Evolutionary conservation across 2,797 vertebrate genomes (phyloP).

Genomic region (Hapalemur alaotrensis): DNA sequence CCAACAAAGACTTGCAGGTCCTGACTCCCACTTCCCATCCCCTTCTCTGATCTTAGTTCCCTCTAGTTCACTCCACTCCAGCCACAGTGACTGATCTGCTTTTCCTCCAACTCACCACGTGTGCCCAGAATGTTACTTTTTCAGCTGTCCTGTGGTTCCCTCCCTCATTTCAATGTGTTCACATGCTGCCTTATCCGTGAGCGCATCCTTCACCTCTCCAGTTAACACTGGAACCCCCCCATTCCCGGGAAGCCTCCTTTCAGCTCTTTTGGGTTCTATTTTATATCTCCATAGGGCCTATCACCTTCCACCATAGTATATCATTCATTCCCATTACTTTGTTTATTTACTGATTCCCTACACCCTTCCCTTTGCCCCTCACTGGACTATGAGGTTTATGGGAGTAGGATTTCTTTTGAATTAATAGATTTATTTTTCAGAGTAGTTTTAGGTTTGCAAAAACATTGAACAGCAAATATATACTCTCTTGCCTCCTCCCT

Average conservation of each 20-base stretch:
- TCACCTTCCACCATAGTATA: neutral
- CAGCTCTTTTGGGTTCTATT: neutral
- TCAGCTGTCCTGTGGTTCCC: neutral
- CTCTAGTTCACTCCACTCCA: neutral
- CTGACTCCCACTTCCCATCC: neutral
- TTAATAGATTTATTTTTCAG: neutral
- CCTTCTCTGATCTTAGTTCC: neutral
- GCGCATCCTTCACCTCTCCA: neutral
- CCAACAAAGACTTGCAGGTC: neutral
- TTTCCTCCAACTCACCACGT: neutral
- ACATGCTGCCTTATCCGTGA: neutral
- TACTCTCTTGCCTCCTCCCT: neutral
- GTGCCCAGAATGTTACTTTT: neutral
- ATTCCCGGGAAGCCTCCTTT: neutral
- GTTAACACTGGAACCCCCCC: neutral
- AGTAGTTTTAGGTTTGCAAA: neutral
- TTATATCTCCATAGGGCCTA: neutral
- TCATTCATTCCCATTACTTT: neutral
- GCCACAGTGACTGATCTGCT: neutral
- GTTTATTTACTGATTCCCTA: neutral
- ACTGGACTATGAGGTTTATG: neutral
- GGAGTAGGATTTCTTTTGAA: neutral
- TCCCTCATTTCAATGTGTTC: neutral
- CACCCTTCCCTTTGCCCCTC: rapidly evolving
- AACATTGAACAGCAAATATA: neutral